Evolutionary conservation across 1,140 invertebrate species (phyloP).

Genomic region (Drosophila athabasca): DNA sequence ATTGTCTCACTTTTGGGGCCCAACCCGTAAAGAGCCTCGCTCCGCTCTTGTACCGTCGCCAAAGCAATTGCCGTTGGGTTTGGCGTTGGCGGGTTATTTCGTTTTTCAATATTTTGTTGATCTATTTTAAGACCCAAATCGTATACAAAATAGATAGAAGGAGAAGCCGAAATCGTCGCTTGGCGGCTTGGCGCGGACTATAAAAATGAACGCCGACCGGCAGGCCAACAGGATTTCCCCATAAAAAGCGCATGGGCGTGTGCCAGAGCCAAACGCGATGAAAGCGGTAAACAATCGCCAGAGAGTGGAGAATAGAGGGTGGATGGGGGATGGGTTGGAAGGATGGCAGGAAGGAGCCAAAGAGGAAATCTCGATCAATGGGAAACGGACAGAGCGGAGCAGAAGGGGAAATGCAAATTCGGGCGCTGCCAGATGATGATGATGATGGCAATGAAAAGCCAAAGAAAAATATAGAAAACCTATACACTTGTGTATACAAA

Average conservation of each 20-base stretch:
- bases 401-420: conserved; percentile 19
- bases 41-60: conserved; percentile 34
- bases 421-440: conserved; percentile 46
- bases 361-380: conserved; percentile 75
- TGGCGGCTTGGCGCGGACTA: conserved; percentile 49
- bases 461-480: conserved; percentile 57
- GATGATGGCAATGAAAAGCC: conserved; percentile 72
- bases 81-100: conserved; percentile 42
- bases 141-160: conserved; percentile 36
- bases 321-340: background rate
- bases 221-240: conserved; percentile 76
- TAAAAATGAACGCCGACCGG: conserved; percentile 61
- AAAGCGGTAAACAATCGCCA: conserved; percentile 11
- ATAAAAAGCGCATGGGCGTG: conserved; percentile 68
- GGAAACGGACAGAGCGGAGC: background rate
- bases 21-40: conserved; percentile 4
- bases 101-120: conserved; percentile 37
- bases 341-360: conserved; percentile 40
- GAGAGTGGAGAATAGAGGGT: background rate
- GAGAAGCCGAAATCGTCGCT: conserved; percentile 41
- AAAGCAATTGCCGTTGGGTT: conserved; percentile 40
- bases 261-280: conserved; percentile 15
- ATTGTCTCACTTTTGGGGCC: background rate
- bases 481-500: conserved; percentile 19
- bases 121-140: conserved; percentile 63